Percentiles rank a stretch among this genome's conserved stretches.
phyloP scores from a whole-genome alignment of 1,140 invertebrate species.

The Rhopalosiphum maidis region DNA sequence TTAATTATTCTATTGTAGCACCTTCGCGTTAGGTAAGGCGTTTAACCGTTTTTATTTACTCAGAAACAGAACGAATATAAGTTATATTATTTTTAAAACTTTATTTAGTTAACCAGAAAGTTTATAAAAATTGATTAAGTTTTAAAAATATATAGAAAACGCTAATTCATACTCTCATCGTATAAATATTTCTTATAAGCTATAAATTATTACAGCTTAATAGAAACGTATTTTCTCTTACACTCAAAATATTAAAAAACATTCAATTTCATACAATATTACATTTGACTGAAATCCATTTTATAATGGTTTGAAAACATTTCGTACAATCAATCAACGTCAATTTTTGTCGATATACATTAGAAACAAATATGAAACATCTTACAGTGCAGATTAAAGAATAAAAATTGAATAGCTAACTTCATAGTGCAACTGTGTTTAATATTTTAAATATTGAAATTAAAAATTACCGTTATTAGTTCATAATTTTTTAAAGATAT shows the following conservation, averaged over 20 bases:
- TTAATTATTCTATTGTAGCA: not conserved
- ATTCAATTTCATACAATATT: not conserved
- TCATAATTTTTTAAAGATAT: not conserved
- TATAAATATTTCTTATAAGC: not conserved
- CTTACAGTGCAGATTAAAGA: not conserved
- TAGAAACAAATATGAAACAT: not conserved
- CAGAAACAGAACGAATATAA: not conserved
- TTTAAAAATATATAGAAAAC: constrained; percentile 4
- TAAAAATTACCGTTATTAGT: not conserved
- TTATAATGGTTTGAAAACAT: not conserved
- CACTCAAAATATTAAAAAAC: not conserved
- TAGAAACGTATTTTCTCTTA: not conserved
- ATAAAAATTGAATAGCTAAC: not conserved
- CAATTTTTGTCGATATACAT: not conserved
- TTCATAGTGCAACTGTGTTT: too few relatives aligned
- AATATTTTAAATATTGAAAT: not conserved
- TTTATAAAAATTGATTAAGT: constrained; percentile 14
- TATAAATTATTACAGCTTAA: not conserved
- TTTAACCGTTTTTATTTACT: not conserved
- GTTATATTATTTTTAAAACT: not conserved
- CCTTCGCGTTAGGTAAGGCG: too few relatives aligned
- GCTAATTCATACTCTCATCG: not conserved
- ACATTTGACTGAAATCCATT: not conserved
- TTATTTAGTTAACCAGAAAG: not conserved
- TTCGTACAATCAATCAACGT: not conserved